These are phyloP conservation scores for Budorcas taxicolor DNA, from an alignment of 2,113 vertebrate species.

Conservation along the genomic window DNA sequence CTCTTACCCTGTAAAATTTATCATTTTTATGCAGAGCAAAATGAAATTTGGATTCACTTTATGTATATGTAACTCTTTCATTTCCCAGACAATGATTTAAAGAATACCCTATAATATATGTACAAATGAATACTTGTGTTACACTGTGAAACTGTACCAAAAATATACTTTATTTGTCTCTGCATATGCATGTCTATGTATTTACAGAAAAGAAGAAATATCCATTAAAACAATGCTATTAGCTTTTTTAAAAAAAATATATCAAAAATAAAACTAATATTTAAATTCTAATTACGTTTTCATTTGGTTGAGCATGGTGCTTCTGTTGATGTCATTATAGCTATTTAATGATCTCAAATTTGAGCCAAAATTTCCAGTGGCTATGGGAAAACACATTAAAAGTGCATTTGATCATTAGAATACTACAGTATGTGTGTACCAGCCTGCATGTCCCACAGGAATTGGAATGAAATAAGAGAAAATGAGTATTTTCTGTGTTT, in stretches of 20 bases:
- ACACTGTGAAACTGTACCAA: background rate
- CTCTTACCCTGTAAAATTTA: background rate
- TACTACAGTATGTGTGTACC: background rate
- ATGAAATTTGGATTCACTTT: background rate
- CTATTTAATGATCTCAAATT: constrained; percentile 33
- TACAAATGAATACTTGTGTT: background rate
- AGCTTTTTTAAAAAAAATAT: background rate
- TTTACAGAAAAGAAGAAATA: background rate
- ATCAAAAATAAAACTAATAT: background rate
- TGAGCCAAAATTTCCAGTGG: constrained; percentile 42
- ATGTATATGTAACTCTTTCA: background rate
- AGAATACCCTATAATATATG: background rate
- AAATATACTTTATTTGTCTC: background rate
- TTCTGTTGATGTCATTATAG: background rate
- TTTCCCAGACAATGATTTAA: background rate
- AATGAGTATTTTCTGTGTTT: background rate
- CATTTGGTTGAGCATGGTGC: background rate
- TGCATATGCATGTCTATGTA: background rate
- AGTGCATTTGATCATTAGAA: background rate
- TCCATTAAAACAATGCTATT: background rate
- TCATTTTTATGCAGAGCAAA: background rate
- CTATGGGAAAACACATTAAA: constrained; percentile 21
- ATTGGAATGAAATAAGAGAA: background rate
- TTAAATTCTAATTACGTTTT: constrained; percentile 49
- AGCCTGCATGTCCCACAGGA: background rate